Evolutionary conservation across 1,140 invertebrate genomes (phyloP), one percentile per base, ranked within the genome.

Genomic region (Brachionus paranguensis): DNA sequence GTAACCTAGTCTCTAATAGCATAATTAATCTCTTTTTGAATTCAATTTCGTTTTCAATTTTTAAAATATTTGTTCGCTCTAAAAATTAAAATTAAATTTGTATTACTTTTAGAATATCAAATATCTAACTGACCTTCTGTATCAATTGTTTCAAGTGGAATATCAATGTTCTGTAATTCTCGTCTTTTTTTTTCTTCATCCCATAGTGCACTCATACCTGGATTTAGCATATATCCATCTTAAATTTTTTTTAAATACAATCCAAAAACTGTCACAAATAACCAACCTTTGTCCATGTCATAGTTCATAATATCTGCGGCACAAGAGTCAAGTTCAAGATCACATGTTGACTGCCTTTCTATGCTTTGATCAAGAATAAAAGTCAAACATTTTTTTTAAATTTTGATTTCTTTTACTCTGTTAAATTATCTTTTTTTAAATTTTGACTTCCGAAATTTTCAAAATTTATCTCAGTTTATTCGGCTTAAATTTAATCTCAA

Each of bases 191-290:
- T 92, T 90, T 98, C 96, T 90, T 98, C 95, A 86, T 95, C 92
- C 96, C 96, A 97, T 83, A 98, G 93, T 74, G 93, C 93, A 86
- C 93, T 92, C 78, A 98, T 91, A 14, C 96, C 96, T 55, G 96
- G 96, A 92, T 98, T 98, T n/a, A 14, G 17, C 78, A 88, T 88
- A 47, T 47, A 83, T 4, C 41, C 43, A 45, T 70, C 60, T 37
- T 6, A 37, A 37, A 7, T 37, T 37, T 37, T 37, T 37, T 37
- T 7, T 37, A 0, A 37, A 37, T 7, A 3, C 1, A 37, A 7
- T 37, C 1, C 33, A 37, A 37, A 37, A 37, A 37, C 6, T 6
- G 33, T 29, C 27, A 37, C 6, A 37, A 37, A 37, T 37, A n/a
- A 37, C 5, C 33, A 37, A 37, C 33, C 33, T 81, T 83, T 64